Evolutionary conservation across 2,797 vertebrate species (phyloP).

Genomic region (Okamejei kenojei): DNA sequence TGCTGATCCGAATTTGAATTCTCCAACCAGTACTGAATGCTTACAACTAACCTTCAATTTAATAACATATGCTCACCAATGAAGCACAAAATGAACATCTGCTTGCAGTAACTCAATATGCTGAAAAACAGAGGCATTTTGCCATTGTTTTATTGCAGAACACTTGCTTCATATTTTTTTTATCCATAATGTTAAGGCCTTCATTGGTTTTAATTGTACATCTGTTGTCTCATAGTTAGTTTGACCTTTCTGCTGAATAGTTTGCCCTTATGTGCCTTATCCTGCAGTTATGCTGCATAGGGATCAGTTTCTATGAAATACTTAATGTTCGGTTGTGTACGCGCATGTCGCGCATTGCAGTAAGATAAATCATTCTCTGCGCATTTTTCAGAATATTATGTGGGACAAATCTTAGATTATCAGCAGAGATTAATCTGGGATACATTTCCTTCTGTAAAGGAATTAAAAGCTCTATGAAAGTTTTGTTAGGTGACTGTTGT

Average conservation of each 20-base stretch:
- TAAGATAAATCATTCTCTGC: not conserved
- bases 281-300: not conserved
- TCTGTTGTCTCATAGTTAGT: conserved; percentile 4
- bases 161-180: conserved; percentile 13
- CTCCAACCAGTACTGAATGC: conserved; percentile 8
- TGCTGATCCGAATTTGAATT: conserved; percentile 20
- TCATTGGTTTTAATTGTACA: conserved; percentile 24
- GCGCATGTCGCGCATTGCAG: not conserved
- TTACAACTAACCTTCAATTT: conserved; percentile 4
- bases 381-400: not conserved
- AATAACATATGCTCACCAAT: conserved; percentile 7
- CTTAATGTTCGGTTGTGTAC: not conserved
- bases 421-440: not conserved
- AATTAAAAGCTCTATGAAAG: not conserved
- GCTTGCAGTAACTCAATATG: conserved; percentile 23
- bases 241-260: not conserved
- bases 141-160: not conserved
- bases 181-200: not conserved
- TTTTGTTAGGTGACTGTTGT: not conserved
- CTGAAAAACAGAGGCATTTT: conserved; percentile 13
- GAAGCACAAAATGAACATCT: conserved; percentile 31
- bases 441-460: not conserved
- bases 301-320: no score
- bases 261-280: not conserved
- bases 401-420: not conserved